Evolutionary conservation across 2,888 invertebrate genomes (phyloP).

Genomic region (Lepeophtheirus nordmannii): DNA sequence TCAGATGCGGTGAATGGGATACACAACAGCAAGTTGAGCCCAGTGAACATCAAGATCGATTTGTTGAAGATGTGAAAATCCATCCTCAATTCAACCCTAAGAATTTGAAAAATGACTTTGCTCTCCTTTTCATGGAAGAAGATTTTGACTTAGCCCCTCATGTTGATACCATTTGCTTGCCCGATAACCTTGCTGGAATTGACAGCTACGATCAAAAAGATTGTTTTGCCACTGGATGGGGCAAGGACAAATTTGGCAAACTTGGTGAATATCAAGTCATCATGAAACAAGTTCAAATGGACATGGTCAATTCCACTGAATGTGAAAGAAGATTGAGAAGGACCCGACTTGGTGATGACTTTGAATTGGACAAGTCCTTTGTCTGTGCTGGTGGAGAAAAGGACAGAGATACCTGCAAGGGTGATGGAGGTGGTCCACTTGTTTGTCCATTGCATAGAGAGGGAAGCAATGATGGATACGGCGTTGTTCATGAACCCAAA

Average conservation of each 20-base stretch:
- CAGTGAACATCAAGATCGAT: slow-evolving; percentile 52
- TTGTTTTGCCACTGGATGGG: slow-evolving; percentile 60
- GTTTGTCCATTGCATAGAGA: slow-evolving; percentile 41
- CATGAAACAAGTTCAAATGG: slow-evolving; percentile 60
- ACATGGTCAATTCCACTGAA: slow-evolving; percentile 41
- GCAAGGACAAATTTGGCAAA: slow-evolving; percentile 50
- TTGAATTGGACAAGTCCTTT: slow-evolving; percentile 50
- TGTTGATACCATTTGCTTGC: slow-evolving; percentile 53
- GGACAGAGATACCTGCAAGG: slow-evolving; percentile 55
- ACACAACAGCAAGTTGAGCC: slow-evolving; percentile 54
- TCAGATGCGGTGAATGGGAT: slow-evolving; percentile 68
- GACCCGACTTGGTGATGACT: slow-evolving; percentile 52
- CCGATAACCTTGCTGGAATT: slow-evolving; percentile 35
- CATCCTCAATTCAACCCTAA: slow-evolving; percentile 29
- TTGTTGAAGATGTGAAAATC: slow-evolving; percentile 36
- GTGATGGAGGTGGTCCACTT: slow-evolving; percentile 29
- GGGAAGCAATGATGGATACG: slow-evolving; percentile 33
- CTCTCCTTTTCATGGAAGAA: slow-evolving; percentile 47
- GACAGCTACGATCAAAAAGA: slow-evolving; percentile 39
- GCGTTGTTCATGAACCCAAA: slow-evolving; percentile 36
- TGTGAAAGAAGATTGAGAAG: slow-evolving; percentile 49
- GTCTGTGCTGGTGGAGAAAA: slow-evolving; percentile 61
- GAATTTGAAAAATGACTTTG: slow-evolving; percentile 48
- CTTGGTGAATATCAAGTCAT: slow-evolving; percentile 51
- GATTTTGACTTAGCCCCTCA: slow-evolving; percentile 50